Conservation (phyloP, 2,113 vertebrate genomes). For the Xyliphius kryptos region DNA sequence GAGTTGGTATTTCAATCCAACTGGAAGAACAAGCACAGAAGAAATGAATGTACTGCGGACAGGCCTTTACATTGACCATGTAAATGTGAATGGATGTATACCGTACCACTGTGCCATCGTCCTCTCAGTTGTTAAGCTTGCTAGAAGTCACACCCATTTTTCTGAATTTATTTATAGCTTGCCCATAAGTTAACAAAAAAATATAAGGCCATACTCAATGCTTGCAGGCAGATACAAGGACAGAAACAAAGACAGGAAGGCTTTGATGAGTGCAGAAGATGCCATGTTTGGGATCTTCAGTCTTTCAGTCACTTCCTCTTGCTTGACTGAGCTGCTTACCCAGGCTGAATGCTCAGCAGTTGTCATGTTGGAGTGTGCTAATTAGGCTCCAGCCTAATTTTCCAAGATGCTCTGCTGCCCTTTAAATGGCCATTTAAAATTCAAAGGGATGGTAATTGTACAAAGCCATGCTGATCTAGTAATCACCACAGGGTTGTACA, state of each 20-base stretch:
- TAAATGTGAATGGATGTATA: not conserved
- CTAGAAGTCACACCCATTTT: not conserved
- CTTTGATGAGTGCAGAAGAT: constrained; percentile 58
- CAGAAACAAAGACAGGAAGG: constrained; percentile 45
- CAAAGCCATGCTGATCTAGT: constrained; percentile 85
- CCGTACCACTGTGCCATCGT: not conserved
- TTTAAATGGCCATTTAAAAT: constrained; percentile 98
- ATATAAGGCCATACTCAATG: not conserved
- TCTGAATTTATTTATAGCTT: not conserved
- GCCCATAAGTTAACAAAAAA: not conserved
- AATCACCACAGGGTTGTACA: constrained; percentile 70
- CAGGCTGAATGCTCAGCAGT: constrained; percentile 83
- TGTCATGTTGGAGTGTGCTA: constrained; percentile 91
- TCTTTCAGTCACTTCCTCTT: constrained; percentile 81
- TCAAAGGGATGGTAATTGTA: constrained; percentile 92
- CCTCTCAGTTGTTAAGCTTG: not conserved
- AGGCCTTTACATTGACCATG: constrained; percentile 47
- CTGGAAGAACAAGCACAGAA: constrained; percentile 52
- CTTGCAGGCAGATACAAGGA: constrained; percentile 41
- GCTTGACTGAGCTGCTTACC: constrained; percentile 85
- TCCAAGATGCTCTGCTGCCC: constrained; percentile 86
- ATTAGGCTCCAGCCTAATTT: constrained; percentile 96
- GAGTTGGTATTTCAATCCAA: constrained; percentile 10
- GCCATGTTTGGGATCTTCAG: constrained; percentile 63
- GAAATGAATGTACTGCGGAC: constrained; percentile 42